Evolutionary conservation across 2,113 vertebrate species (phyloP), one percentile per base, ranked within the genome.

Genomic region (Tychaedon coryphoeus): DNA sequence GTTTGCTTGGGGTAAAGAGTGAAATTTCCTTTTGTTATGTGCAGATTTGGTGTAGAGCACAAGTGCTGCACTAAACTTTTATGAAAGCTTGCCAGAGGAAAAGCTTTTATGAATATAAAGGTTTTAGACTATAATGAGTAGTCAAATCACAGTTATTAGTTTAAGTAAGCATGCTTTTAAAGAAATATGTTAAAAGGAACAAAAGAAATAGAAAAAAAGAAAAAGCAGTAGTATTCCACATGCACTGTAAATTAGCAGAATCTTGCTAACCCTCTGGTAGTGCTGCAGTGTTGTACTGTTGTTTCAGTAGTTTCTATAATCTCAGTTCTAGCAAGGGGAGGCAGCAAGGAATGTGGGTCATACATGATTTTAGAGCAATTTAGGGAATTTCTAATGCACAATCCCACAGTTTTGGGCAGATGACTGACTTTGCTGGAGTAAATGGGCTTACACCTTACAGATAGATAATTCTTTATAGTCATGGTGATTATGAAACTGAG

Each of bases 101-200:
- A 92, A 92, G 45, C 69, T 82, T 71, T 90, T 94, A 62, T 81
- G 62, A 94, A 91, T 76, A 81, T 66, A 87, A 90, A 38, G 33
- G 31, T 62, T 95, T 95, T 72, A 50, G 48, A 90, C 43, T 51
- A 70, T 22, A 88, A n/a, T 40, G 43, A 86, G 4, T 6, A 15
- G 8, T 91, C 57, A 94, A 97, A 73, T 86, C 56, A 89, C 38
- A 86, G 50, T 61, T 95, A 86, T 74, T 90, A 95, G 7, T 72
- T 83, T 88, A 92, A 90, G 38, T 73, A 91, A 90, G 70, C 14
- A 78, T 60, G 50, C 67, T 89, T 93, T 92, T 81, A 75, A 86
- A 61, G 50, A 34, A 54, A 75, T 92, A 22, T 25, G 56, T 48
- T 88, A 69, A 78, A 69, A 24, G 19, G 24, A 96, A 71, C 23